phyloP scores from a whole-genome alignment of 2,797 vertebrate species.

The Urophycis tenuis region DNA sequence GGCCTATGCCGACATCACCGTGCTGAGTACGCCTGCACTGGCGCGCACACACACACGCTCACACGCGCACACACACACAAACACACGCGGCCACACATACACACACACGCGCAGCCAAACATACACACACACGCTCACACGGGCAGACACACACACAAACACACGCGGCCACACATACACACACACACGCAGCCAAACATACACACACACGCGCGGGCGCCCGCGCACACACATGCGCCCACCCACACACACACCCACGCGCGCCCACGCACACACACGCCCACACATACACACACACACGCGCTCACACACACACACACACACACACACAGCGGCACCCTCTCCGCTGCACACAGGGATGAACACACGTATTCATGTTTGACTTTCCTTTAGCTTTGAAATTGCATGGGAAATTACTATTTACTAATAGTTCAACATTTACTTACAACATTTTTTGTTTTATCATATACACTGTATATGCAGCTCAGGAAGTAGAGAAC shows the following conservation, averaged over 20 bases:
- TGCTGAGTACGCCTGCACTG: constrained; percentile 78
- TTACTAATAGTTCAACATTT: not conserved
- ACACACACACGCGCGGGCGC: too few relatives aligned
- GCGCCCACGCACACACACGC: not conserved
- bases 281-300: too few relatives aligned
- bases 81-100: not conserved
- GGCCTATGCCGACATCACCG: constrained; percentile 92
- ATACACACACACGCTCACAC: too few relatives aligned
- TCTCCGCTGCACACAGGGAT: not conserved
- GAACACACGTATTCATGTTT: not conserved
- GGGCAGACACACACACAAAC: not conserved
- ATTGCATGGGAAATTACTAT: not conserved
- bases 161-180: not conserved
- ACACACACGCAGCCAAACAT: too few relatives aligned
- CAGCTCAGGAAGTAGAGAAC: not conserved
- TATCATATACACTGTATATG: not conserved
- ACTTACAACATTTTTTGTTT: not conserved
- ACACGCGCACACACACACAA: constrained; percentile 21
- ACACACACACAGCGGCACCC: too few relatives aligned
- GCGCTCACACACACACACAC: not conserved
- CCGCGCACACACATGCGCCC: constrained; percentile 21
- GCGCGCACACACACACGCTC: constrained; percentile 22
- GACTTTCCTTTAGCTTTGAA: not conserved
- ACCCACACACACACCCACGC: constrained; percentile 14
- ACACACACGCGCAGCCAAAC: too few relatives aligned